phyloP scores from a whole-genome alignment of 2,113 vertebrate genomes.

The Ginglymostoma cirratum region DNA sequence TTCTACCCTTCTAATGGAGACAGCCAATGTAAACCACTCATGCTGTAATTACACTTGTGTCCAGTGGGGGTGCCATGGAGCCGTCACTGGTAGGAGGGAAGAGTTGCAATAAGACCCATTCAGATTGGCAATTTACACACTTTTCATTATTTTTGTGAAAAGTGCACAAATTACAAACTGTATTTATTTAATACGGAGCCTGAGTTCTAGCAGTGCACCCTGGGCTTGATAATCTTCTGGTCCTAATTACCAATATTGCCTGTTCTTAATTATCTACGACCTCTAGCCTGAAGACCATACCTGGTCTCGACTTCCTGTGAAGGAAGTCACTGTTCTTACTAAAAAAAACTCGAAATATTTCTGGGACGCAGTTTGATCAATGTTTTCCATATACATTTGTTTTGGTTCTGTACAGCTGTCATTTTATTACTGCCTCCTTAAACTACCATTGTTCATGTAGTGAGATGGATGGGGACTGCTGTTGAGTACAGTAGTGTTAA shows the following conservation, averaged over 20 bases:
- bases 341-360: neutral
- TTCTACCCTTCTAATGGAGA: neutral
- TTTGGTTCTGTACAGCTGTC: neutral
- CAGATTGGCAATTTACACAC: neutral
- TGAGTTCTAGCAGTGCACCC: neutral
- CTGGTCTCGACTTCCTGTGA: neutral
- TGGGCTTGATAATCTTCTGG: neutral
- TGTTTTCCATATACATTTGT: neutral
- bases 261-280: neutral
- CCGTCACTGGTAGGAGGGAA: neutral
- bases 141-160: neutral
- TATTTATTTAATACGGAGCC: neutral
- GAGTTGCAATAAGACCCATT: neutral
- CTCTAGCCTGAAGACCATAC: neutral
- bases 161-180: neutral
- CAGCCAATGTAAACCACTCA: neutral
- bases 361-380: neutral
- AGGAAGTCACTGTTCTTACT: neutral
- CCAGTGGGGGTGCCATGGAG: neutral
- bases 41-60: neutral
- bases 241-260: neutral
- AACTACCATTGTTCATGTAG: neutral
- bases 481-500: slow-evolving; percentile 8
- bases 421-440: slow-evolving; percentile 25
- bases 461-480: slow-evolving; percentile 4